Evolutionary conservation across 2,113 vertebrate species (phyloP).

Genomic region (human (Homo sapiens)): GRCh38 chr5:55005001-55005500

Average conservation of each 20-base stretch:
- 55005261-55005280: background rate
- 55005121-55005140: conserved; percentile 46
- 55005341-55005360: background rate
- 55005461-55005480: background rate
- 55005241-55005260: background rate
- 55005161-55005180: conserved; percentile 42
- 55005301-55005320: background rate
- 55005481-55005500: background rate
- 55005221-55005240: conserved; percentile 39
- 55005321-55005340: background rate
- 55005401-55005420: background rate
- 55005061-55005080: conserved; percentile 69
- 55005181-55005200: background rate
- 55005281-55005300: background rate
- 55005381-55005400: background rate
- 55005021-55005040: conserved; percentile 49
- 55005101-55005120: conserved; percentile 60
- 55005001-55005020: conserved; percentile 43
- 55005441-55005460: background rate
- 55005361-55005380: background rate
- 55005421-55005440: background rate
- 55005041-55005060: conserved; percentile 50
- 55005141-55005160: conserved; percentile 39
- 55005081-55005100: conserved; percentile 68
- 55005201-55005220: background rate